Conservation (phyloP, 2,113 vertebrate species). For the Caretta caretta region DNA sequence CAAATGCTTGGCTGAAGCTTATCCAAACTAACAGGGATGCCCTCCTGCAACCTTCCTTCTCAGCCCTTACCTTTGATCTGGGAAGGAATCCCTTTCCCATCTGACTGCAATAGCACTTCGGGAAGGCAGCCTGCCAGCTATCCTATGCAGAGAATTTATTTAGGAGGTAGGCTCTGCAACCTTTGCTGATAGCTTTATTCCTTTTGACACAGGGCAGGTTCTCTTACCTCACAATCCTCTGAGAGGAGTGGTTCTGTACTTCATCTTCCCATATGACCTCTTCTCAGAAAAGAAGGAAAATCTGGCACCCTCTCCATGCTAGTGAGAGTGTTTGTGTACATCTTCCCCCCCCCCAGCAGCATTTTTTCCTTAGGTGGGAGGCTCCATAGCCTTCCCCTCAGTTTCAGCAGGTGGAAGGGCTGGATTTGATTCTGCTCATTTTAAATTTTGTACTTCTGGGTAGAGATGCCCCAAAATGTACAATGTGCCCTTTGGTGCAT, state of each 20-base stretch:
- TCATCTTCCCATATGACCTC: neutral
- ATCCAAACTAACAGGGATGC: slow-evolving; percentile 21
- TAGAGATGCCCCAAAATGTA: neutral
- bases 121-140: neutral
- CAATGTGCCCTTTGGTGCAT: neutral
- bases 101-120: neutral
- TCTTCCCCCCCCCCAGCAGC: neutral
- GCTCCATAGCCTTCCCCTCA: neutral
- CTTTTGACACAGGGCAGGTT: neutral
- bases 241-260: neutral
- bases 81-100: neutral
- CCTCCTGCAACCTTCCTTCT: neutral
- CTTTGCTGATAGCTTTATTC: rapidly evolving
- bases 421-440: neutral
- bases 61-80: neutral
- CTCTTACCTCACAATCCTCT: neutral
- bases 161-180: neutral
- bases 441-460: neutral
- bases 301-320: neutral
- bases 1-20: slow-evolving; percentile 27
- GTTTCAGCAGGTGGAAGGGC: neutral
- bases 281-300: neutral
- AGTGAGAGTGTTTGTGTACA: rapidly evolving
- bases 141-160: neutral
- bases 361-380: neutral